Conservation (phyloP, 1,140 invertebrate genomes). For the Latrodectus geometricus region DNA sequence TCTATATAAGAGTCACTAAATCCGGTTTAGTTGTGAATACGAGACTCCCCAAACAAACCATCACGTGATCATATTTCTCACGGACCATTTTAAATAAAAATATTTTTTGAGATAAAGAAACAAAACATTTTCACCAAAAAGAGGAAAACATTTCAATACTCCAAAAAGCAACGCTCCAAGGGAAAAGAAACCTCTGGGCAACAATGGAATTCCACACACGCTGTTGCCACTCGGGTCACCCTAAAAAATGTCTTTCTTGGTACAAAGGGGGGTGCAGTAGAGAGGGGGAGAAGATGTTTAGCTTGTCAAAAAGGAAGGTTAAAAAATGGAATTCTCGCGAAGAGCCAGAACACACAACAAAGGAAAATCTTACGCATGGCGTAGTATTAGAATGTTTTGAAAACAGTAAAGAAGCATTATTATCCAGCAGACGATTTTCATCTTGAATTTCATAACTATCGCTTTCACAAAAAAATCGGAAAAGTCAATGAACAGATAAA, state of each 20-base stretch:
- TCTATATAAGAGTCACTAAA: too few relatives aligned
- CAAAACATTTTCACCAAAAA: background rate
- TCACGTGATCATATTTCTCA: too few relatives aligned
- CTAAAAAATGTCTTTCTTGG: constrained; percentile 19
- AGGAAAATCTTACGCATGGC: background rate
- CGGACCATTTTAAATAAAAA: background rate
- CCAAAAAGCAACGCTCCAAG: background rate
- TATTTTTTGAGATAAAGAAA: background rate
- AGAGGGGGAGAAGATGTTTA: background rate
- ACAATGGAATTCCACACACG: constrained; percentile 16
- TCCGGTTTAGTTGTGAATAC: too few relatives aligned
- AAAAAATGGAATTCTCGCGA: background rate
- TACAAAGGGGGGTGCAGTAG: background rate
- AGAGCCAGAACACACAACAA: background rate
- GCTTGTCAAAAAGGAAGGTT: constrained; percentile 1
- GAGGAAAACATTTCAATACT: background rate
- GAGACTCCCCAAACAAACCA: too few relatives aligned
- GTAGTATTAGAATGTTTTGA: background rate
- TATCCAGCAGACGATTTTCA: background rate
- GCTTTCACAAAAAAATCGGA: background rate
- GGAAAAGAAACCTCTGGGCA: background rate
- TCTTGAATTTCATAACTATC: background rate
- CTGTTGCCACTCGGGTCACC: constrained; percentile 24
- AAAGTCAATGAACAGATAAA: too few relatives aligned
- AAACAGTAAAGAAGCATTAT: background rate